phyloP scores from a whole-genome alignment of 2,888 invertebrate species.

The Malachius bipustulatus region DNA sequence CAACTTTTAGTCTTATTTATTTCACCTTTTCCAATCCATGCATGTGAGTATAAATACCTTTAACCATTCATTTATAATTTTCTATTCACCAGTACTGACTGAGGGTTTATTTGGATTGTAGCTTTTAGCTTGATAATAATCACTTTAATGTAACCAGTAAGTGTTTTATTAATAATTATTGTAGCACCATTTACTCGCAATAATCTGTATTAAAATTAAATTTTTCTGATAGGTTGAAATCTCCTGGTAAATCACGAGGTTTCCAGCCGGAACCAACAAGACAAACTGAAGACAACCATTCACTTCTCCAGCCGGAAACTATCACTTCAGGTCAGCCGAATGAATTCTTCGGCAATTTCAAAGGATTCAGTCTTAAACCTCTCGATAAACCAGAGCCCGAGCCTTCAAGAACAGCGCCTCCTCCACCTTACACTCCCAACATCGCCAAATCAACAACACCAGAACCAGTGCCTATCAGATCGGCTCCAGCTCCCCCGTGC shows the following conservation, averaged over 20 bases:
- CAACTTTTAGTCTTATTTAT: too few relatives aligned
- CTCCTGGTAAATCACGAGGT: constrained; percentile 34
- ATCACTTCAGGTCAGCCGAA: constrained; percentile 27
- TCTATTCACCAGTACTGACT: too few relatives aligned
- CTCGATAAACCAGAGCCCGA: constrained; percentile 39
- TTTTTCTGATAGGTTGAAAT: constrained; percentile 36
- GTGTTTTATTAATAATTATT: too few relatives aligned
- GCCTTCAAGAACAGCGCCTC: constrained; percentile 43
- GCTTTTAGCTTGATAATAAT: too few relatives aligned
- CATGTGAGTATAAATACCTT: too few relatives aligned
- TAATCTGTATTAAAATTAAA: too few relatives aligned
- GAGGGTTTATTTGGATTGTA: too few relatives aligned
- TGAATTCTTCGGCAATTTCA: constrained; percentile 76
- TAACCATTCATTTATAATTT: too few relatives aligned
- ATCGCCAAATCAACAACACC: constrained; percentile 29
- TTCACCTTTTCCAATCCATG: too few relatives aligned
- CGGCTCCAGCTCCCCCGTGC: constrained; percentile 15
- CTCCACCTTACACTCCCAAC: constrained; percentile 50
- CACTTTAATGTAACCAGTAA: too few relatives aligned
- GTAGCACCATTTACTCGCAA: too few relatives aligned
- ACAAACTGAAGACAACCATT: constrained; percentile 59
- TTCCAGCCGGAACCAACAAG: constrained; percentile 35
- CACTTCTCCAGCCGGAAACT: constrained; percentile 40
- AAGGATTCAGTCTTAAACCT: constrained; percentile 67
- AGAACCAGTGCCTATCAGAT: constrained; percentile 5